Percentiles rank a stretch among this genome's conserved stretches.
phyloP scores from a whole-genome alignment of 2,113 vertebrate genomes.

The Hydrolagus affinis region DNA sequence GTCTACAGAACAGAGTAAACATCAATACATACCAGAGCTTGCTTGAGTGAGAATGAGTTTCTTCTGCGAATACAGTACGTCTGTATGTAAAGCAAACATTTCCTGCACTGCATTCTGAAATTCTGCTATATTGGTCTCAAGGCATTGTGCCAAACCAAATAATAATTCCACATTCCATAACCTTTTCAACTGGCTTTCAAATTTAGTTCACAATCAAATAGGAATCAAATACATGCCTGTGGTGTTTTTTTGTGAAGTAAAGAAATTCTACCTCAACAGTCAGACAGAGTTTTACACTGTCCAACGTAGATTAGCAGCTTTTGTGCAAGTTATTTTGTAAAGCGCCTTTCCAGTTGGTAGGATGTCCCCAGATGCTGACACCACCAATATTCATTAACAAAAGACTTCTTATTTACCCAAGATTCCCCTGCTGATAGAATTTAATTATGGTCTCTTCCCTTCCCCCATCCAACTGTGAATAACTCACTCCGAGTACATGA shows the following conservation, averaged over 20 bases:
- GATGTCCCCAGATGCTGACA: not conserved
- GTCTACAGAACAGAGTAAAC: not conserved
- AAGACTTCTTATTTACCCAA: not conserved
- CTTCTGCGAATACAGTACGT: conserved; percentile 9
- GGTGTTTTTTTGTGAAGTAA: conserved; percentile 17
- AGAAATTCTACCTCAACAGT: conserved; percentile 9
- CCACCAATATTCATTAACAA: not conserved
- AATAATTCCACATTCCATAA: conserved; percentile 29
- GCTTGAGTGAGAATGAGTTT: conserved; percentile 22
- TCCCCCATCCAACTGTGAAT: not conserved
- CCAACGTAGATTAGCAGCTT: not conserved
- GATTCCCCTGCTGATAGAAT: too few relatives aligned
- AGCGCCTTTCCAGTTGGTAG: too few relatives aligned
- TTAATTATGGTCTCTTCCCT: too few relatives aligned
- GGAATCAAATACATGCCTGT: conserved; percentile 28
- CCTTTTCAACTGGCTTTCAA: conserved; percentile 19
- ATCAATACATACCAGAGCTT: conserved; percentile 14
- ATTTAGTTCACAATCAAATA: conserved; percentile 22
- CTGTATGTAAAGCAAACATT: conserved; percentile 24
- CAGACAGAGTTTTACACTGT: not conserved
- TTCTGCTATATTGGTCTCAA: conserved; percentile 21
- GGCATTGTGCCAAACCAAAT: conserved; percentile 24
- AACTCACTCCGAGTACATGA: too few relatives aligned
- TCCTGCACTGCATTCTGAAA: conserved; percentile 31
- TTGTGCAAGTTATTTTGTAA: not conserved